Base-by-base conservation (phyloP, 2,113 vertebrate genomes). In the Fulmarus glacialis region DNA sequence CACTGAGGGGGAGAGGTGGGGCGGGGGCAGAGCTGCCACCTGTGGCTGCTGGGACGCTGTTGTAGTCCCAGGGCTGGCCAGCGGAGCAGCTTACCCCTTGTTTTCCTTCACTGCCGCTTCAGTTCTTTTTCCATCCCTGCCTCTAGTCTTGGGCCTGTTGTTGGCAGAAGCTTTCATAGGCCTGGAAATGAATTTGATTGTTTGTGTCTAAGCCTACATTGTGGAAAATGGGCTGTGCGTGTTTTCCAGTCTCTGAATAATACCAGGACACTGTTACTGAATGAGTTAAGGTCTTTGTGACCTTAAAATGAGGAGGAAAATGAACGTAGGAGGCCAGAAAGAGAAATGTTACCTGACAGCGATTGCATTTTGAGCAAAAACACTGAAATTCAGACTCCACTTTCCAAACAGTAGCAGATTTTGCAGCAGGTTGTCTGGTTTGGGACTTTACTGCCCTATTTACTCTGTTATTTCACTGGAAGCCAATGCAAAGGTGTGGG, bases 1-100 rank as follows among this genome's bases (percentile, higher is more conserved):
- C 22, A 9, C 15, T 1, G 0, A 26, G 29, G 29, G 60, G 40
- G 24, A 59, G 48, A 32, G 4, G 0, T 18, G 15, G 3, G 68
- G 10, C 27, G 20, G 26, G 50, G 58, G 9, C 23, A 38, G 52
- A 67, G 43, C 27, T 55, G 58, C 20, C 53, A 4, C 40, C 26
- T 7, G 16, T 8, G 21, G 4, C 48, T 87, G 32, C 72, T 67
- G 53, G 60, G 75, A 68, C 52, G 27, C 12, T 47, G 36, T 40
- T 55, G 26, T 22, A 43, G 52, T 63, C 47, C 15, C 64, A 26
- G 30, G 56, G 36, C 60, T 88, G 27, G 60, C 24, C 42, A 34
- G n/a, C 0, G 0, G n/a, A 95, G 66, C 17, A 59, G 15, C 67
- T 79, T 32, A 43, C 8, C 10, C 55, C n/a, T 45, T 47, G 21